Evolutionary conservation across 2,797 vertebrate genomes (phyloP), one percentile per base, ranked within the genome.

Genomic region (Emys orbicularis): DNA sequence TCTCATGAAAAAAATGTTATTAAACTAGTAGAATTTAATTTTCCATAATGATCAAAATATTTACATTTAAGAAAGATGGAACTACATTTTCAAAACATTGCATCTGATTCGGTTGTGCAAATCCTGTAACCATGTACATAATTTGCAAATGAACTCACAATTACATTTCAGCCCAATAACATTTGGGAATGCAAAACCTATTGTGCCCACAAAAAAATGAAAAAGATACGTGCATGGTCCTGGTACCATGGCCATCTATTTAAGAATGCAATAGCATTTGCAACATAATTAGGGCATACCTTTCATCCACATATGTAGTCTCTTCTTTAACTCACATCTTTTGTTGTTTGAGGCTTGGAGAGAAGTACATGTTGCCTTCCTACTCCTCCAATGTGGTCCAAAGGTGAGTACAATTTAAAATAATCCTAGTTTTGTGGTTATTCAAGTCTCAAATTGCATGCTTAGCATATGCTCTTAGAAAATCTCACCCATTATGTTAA

Each of bases 61-160:
- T 93, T 88, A 37, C 77, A 91, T 11, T 23, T 57, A 68, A 13
- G 61, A 13, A 88, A 57, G 90, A 83, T 18, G 72, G 83, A 47
- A 80, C 25, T 83, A 27, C 29, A 79, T 90, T 90, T 93, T 89
- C 34, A 85, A 94, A 96, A 82, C 34, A 49, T 23, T 57, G 65
- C 79, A 90, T 0, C 37, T 23, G 3, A 5, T 82, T 89, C 81
- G 44, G 27, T 76, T 93, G 96, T 90, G 11, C 61, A 94, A 59
- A 56, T 90, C 41, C 87, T 57, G 54, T 9, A 80, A 53, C 77
- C 49, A 31, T 41, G 57, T 27, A 53, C 5, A 12, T 81, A 85
- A 92, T 29, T 77, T 77, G 27, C 29, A 47, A 77, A 13, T 49
- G 74, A 77, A 77, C 29, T 29, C 44, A 29, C 23, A 47, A 29